Conservation (phyloP, 2,888 invertebrate genomes). For the Drosophila nigricruria region DNA sequence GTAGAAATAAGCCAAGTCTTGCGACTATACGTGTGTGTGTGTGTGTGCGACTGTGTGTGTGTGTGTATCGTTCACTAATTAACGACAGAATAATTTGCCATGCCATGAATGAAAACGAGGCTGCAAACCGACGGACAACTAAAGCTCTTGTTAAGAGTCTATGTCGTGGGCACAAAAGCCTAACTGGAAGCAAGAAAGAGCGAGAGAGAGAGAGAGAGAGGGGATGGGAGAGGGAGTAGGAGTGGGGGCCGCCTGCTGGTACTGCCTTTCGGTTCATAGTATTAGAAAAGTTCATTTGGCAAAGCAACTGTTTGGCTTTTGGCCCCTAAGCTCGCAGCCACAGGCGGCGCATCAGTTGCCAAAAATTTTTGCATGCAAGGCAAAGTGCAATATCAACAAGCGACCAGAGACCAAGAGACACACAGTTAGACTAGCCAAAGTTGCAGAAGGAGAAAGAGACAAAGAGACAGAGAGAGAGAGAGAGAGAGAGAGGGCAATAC, state of each 20-base stretch:
- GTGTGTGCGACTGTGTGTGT: conserved; percentile 19
- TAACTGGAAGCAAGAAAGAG: background rate
- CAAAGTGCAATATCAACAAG: conserved; percentile 80
- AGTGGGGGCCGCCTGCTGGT: background rate
- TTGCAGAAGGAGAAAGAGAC: conserved; percentile 1
- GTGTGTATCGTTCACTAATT: conserved; percentile 69
- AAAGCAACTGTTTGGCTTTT: conserved; percentile 79
- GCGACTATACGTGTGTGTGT: conserved; percentile 14
- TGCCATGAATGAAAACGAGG: conserved; percentile 60
- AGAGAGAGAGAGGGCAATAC: conserved; percentile 9
- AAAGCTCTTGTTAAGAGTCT: conserved; percentile 19
- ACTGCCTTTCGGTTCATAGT: conserved; percentile 26
- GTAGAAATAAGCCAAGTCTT: conserved; percentile 76
- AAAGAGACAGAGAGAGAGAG: conserved; percentile 5
- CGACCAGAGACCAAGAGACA: conserved; percentile 27
- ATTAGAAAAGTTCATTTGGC: conserved; percentile 79
- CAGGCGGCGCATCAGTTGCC: conserved; percentile 28
- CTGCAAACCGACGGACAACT: conserved; percentile 13
- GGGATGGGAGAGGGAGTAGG: accelerated
- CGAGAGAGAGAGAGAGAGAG: background rate
- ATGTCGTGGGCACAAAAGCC: background rate
- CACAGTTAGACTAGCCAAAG: conserved; percentile 2
- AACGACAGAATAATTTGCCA: conserved; percentile 81
- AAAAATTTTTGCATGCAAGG: conserved; percentile 75
- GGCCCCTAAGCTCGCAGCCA: conserved; percentile 33